Conservation (phyloP, 2,113 vertebrate species). For the Ciconia boyciana region DNA sequence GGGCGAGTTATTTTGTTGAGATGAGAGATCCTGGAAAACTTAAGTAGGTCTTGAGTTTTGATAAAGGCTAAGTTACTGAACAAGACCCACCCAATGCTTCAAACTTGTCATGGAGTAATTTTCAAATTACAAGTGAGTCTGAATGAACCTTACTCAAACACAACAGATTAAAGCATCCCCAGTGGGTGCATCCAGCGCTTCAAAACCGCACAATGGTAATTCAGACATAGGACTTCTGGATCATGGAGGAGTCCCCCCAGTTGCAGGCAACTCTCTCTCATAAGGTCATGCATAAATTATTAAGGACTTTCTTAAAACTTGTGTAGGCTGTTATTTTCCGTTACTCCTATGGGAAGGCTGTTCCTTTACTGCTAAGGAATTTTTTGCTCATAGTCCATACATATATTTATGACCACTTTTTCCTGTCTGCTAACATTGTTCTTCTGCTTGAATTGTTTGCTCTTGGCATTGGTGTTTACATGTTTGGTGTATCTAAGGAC, state of each 20-base stretch:
- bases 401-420: neutral
- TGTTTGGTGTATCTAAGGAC: neutral
- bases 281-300: neutral
- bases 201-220: rapidly evolving
- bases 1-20: neutral
- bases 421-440: neutral
- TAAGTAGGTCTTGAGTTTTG: neutral
- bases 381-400: rapidly evolving
- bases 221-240: neutral
- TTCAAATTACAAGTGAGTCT: rapidly evolving
- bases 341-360: neutral
- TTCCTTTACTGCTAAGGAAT: neutral
- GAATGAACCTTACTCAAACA: neutral
- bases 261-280: neutral
- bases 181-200: rapidly evolving
- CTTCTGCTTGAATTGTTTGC: neutral
- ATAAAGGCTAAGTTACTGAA: neutral
- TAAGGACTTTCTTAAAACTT: neutral
- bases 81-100: neutral
- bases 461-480: neutral
- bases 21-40: neutral
- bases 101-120: neutral
- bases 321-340: neutral
- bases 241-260: neutral
- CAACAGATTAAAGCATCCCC: neutral